phyloP scores from a whole-genome alignment of 1,140 invertebrate species.

The Coelopa frigida region DNA sequence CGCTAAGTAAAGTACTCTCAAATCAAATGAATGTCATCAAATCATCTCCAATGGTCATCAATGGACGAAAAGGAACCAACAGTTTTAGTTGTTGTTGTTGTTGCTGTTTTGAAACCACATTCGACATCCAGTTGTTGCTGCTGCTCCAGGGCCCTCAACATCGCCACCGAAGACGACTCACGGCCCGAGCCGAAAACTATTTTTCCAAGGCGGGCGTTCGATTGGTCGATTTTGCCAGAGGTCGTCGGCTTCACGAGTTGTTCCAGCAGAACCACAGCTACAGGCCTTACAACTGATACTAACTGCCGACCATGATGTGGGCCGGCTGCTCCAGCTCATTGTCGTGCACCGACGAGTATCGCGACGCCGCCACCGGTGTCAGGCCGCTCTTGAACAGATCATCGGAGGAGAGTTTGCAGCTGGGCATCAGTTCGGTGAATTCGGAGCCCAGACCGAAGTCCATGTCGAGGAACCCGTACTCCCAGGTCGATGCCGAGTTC shows the following conservation, averaged over 20 bases:
- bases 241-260: no score
- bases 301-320: constrained; percentile 45
- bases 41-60: no score
- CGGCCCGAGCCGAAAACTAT: no score
- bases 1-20: background rate
- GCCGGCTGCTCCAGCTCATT: constrained; percentile 42
- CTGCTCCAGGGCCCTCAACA: background rate
- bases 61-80: no score
- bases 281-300: constrained; percentile 39
- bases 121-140: no score
- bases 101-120: no score
- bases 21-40: no score
- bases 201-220: no score
- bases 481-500: constrained; percentile 39
- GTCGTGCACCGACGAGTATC: constrained; percentile 24
- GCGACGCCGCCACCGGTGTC: constrained; percentile 21
- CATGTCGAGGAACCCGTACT: constrained; percentile 48
- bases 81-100: no score
- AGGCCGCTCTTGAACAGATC: constrained; percentile 53
- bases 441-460: constrained; percentile 51
- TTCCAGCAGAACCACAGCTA: no score
- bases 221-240: no score
- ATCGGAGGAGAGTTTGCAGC: constrained; percentile 57
- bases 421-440: constrained; percentile 51
- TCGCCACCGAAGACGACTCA: no score